Base-by-base conservation (phyloP, 2,888 invertebrate species). In the Metalampra italica region DNA sequence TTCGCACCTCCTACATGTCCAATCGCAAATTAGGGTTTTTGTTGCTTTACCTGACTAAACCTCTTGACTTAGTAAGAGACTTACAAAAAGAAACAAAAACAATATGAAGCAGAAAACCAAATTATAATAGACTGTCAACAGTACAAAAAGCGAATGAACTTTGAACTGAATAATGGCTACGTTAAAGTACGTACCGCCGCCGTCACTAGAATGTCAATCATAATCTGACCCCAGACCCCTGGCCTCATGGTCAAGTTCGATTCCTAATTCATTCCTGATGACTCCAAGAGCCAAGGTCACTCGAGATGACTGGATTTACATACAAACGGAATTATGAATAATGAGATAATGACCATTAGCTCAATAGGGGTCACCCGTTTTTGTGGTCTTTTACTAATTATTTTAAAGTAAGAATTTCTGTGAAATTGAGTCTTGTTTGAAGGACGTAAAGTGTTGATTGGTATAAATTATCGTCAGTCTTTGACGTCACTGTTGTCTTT, bases 201-300 rank as follows among this genome's bases (percentile, higher is more conserved):
- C 67, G 64, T 66, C 70, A 64, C 56, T 40, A 49, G 45, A 49
- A 64, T 73, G 84, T 82, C 85, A 82, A 75, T 84, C 83, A 85
- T 64, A 42, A 22, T 53, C 12, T 65, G 72, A 79, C 79, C 71
- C 57, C 47, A 54, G 59, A 66, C 72, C 74, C 70, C 60, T 68
- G 70, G 71, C 75, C 75, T 59, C 70, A 52, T 85, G 87, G 88
- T 89, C 88, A 87, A 88, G 84, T 85, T 80, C 82, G 79, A 69
- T 67, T 71, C 77, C 71, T 84, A 83, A 85, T 78, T 76, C 75
- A 77, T 83, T 71, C 68, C 75, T 80, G 77, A 83, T 79, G 82
- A 76, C 71, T 71, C 65, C 59, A 56, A 54, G 54, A 43, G 66
- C 65, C 78, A 79, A 78, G 82, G 77, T 74, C 56, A 61, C 43